Percentiles rank a stretch among this genome's conserved stretches.
phyloP scores from a whole-genome alignment of 2,797 vertebrate species.

The Nannoperca obscura region DNA sequence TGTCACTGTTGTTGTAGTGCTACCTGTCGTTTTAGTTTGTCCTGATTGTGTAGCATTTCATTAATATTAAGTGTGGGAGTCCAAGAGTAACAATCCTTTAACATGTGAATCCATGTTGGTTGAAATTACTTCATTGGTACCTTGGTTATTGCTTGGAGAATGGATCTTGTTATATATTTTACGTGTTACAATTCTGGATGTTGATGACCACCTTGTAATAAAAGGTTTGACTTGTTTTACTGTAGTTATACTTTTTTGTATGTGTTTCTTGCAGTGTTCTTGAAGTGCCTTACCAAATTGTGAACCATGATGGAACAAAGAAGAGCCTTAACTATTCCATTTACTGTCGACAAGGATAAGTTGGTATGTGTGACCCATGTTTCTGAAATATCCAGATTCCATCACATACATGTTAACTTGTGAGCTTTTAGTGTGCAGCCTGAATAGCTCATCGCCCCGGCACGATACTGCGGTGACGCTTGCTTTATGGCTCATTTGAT shows the following conservation, averaged over 20 bases:
- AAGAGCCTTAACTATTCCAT: constrained; percentile 77
- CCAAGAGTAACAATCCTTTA: neutral
- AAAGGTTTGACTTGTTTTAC: neutral
- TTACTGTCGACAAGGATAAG: constrained; percentile 66
- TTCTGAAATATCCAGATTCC: neutral
- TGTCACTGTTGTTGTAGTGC: neutral
- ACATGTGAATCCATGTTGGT: neutral
- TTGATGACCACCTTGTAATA: neutral
- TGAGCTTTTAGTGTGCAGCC: neutral
- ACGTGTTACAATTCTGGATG: neutral
- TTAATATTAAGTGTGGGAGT: neutral
- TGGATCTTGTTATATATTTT: neutral
- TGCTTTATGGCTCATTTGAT: neutral
- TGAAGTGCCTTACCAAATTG: constrained; percentile 43
- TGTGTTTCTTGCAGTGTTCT: constrained; percentile 49
- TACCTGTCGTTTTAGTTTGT: neutral
- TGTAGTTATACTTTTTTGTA: neutral
- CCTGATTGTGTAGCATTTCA: neutral
- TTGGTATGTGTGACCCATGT: constrained; percentile 64
- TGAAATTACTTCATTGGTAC: neutral
- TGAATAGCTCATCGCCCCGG: neutral
- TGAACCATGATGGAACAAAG: constrained; percentile 76
- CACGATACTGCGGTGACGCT: neutral
- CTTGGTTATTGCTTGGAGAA: neutral
- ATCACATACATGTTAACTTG: neutral